Conservation (phyloP, 2,888 invertebrate species). For the Gastrophysa polygoni region DNA sequence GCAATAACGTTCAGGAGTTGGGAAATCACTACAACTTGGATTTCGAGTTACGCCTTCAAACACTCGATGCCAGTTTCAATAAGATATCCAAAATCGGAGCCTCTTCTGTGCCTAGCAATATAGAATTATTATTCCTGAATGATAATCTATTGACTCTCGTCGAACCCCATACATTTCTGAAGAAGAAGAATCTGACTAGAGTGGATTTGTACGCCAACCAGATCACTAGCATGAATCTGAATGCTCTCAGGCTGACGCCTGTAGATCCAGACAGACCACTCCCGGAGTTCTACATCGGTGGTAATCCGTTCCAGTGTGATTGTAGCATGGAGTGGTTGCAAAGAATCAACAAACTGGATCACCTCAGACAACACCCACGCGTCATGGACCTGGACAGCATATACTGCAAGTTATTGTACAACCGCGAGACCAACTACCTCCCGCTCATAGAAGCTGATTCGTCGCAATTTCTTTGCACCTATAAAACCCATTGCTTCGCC, state of each 20-base stretch:
- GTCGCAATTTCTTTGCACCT: conserved; percentile 89
- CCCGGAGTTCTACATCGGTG: conserved; percentile 91
- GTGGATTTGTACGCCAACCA: conserved; percentile 94
- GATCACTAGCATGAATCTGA: conserved; percentile 87
- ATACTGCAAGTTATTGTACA: conserved; percentile 86
- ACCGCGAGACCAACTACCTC: conserved; percentile 81
- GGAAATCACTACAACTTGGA: conserved; percentile 76
- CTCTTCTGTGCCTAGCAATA: conserved; percentile 79
- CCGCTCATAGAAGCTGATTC: conserved; percentile 87
- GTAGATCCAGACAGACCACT: conserved; percentile 76
- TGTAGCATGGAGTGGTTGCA: conserved; percentile 97
- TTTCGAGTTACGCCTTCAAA: conserved; percentile 76
- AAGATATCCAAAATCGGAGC: conserved; percentile 78
- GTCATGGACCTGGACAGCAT: conserved; percentile 90
- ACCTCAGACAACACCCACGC: conserved; percentile 84
- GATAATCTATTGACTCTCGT: conserved; percentile 86
- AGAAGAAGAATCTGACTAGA: conserved; percentile 85
- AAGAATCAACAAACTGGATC: conserved; percentile 83
- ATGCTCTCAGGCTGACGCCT: conserved; percentile 81
- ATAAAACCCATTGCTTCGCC: conserved; percentile 92
- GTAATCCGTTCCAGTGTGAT: conserved; percentile 93
- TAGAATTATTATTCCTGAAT: conserved; percentile 85
- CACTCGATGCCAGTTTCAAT: conserved; percentile 91
- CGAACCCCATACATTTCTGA: conserved; percentile 87
- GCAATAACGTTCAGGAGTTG: conserved; percentile 80